Evolutionary conservation across 2,888 invertebrate genomes (phyloP), one percentile per base, ranked within the genome.

Genomic region (Cremastinae sp.): DNA sequence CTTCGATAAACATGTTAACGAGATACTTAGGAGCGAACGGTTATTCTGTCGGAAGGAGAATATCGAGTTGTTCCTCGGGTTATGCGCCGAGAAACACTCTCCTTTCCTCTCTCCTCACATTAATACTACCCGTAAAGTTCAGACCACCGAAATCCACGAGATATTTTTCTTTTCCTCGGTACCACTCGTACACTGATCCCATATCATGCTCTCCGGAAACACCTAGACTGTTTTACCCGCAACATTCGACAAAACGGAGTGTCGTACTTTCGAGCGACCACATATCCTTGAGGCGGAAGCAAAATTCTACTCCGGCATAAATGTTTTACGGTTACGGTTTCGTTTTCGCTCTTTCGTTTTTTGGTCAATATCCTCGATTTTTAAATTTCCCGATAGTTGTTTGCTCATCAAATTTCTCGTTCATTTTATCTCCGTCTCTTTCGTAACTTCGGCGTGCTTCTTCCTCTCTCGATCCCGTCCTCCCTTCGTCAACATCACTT

Each of bases 1-100:
- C 51, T 22, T 16, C 59, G 64, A 73, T 69, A 69, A 73, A 73
- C 59, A 64, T 9, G 59, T 45, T 73, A 69, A 69, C 64, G 76
- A 73, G 68, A 69, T 58, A 59, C 68, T 64, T 20, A 41, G 35
- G 43, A 35, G 12, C 12, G 41, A 65, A 69, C 53, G 43, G 58
- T 69, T 47, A 53, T 45, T 39, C 59, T n/a, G 14, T 28, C 1
- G 55, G 28, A 39, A 12, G 49, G 70, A n/a, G n/a, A 56, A 68
- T 47, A 47, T 68, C 43, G 37, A 45, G 59, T 47, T 62, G 18
- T 64, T 47, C 10, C 8, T 28, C n/a, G 2, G 3, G 3, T 51
- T 28, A 28, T 22, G 53, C 18, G 47, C 7, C 14, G 18, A 8
- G 5, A 18, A 20, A 14, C 20, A n/a, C 9, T 20, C 18, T 22